Conservation (phyloP, 1,140 invertebrate genomes). For the Lamellibrachia luymesi region DNA sequence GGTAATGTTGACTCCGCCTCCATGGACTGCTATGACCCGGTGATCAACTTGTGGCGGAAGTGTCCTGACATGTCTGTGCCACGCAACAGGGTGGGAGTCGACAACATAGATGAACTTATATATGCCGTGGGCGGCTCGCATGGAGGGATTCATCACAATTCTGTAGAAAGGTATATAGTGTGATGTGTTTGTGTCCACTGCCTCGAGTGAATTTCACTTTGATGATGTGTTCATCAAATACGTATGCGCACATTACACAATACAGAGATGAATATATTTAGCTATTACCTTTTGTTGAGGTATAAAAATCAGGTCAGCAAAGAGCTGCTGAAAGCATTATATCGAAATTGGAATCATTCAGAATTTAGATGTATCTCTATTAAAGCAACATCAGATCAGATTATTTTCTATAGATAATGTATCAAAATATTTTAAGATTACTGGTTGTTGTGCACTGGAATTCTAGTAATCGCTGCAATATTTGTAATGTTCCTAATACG, state of each 20-base stretch:
- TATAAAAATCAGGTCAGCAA: neutral
- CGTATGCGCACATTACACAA: no score
- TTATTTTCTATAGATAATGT: neutral
- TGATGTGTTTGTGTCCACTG: neutral
- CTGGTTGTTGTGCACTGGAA: neutral
- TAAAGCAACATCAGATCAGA: neutral
- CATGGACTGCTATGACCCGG: conserved; percentile 78
- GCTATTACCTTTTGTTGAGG: neutral
- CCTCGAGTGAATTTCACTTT: conserved; percentile 56
- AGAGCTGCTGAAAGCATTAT: neutral
- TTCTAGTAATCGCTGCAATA: neutral
- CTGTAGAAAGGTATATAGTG: conserved; percentile 75
- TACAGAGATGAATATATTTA: neutral
- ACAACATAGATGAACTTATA: conserved; percentile 85
- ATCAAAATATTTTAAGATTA: neutral
- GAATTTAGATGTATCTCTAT: neutral
- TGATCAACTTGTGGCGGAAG: conserved; percentile 62
- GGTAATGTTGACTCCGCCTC: conserved; percentile 73
- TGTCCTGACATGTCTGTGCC: conserved; percentile 72
- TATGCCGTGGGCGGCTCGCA: conserved; percentile 89
- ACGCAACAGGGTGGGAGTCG: conserved; percentile 82
- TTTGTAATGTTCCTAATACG: neutral
- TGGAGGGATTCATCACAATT: conserved; percentile 76
- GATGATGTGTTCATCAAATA: no score
- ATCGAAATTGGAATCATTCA: neutral